phyloP scores from a whole-genome alignment of 2,797 vertebrate genomes.

The Myripristis jacobus region DNA sequence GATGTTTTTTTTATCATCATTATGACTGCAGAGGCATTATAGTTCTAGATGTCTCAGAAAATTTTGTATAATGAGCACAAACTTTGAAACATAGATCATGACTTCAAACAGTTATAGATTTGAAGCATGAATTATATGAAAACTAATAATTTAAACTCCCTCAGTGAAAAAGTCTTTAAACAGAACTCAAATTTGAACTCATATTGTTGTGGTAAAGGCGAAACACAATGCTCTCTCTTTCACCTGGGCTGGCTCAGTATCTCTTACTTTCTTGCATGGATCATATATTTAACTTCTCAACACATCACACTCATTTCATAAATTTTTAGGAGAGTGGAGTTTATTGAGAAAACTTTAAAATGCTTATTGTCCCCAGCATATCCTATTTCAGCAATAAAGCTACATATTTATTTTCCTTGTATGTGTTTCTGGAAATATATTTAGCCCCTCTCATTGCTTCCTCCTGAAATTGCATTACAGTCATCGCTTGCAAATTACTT shows the following conservation, averaged over 20 bases:
- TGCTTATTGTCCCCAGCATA: neutral
- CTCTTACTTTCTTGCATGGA: no score
- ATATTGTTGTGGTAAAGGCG: no score
- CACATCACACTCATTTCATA: constrained; percentile 4
- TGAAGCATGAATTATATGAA: no score
- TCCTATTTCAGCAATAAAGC: constrained; percentile 19
- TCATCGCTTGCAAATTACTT: constrained; percentile 64
- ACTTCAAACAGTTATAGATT: no score
- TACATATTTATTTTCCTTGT: constrained; percentile 24
- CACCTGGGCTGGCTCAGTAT: no score
- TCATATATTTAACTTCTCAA: neutral
- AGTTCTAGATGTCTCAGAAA: no score
- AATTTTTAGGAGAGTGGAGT: neutral
- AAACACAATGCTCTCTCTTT: no score
- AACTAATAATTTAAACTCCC: no score
- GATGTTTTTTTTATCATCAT: neutral
- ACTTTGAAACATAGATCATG: no score
- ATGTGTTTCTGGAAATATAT: constrained; percentile 43
- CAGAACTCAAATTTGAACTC: no score
- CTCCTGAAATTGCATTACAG: constrained; percentile 54
- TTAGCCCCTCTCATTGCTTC: constrained; percentile 35
- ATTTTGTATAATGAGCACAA: neutral
- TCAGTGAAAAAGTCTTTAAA: no score
- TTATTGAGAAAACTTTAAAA: constrained; percentile 9
- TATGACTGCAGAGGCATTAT: neutral